Conservation (phyloP, 2,888 invertebrate species). For the Villa cingulata region DNA sequence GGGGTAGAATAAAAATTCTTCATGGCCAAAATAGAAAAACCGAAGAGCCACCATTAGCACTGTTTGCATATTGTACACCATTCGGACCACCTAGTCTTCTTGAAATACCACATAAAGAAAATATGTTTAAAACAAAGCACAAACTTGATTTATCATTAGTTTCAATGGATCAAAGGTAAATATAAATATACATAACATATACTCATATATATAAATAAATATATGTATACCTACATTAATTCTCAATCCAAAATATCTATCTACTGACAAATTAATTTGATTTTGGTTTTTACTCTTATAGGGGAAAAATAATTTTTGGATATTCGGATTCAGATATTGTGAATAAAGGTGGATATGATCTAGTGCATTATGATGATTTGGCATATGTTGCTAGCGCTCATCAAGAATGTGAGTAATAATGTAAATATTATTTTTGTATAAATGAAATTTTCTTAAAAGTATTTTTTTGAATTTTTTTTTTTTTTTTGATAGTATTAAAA, state of each 20-base stretch:
- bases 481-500: constrained; percentile 70
- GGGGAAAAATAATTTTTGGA: constrained; percentile 88
- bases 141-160: constrained; percentile 91
- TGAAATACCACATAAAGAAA: constrained; percentile 96
- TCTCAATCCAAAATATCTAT: too few species aligned
- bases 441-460: neutral
- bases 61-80: constrained; percentile 97
- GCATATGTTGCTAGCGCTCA: constrained; percentile 97
- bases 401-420: constrained; percentile 78
- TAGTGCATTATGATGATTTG: constrained; percentile 95
- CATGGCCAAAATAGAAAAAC: constrained; percentile 93
- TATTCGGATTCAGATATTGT: constrained; percentile 85
- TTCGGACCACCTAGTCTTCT: constrained; percentile 95
- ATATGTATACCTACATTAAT: too few species aligned
- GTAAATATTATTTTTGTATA: constrained; percentile 1
- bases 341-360: constrained; percentile 91
- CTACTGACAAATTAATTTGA: too few species aligned
- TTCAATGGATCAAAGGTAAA: constrained; percentile 91
- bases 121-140: constrained; percentile 99
- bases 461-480: neutral
- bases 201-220: too few species aligned
- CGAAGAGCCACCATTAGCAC: constrained; percentile 83
- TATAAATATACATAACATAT: too few species aligned
- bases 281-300: constrained; percentile 36
- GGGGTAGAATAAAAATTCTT: constrained; percentile 88